A percentile compares a stretch with the other conserved stretches of the same genome.
Evolutionary conservation across 2,888 invertebrate species (phyloP).

Genomic region (Agrochola lota): DNA sequence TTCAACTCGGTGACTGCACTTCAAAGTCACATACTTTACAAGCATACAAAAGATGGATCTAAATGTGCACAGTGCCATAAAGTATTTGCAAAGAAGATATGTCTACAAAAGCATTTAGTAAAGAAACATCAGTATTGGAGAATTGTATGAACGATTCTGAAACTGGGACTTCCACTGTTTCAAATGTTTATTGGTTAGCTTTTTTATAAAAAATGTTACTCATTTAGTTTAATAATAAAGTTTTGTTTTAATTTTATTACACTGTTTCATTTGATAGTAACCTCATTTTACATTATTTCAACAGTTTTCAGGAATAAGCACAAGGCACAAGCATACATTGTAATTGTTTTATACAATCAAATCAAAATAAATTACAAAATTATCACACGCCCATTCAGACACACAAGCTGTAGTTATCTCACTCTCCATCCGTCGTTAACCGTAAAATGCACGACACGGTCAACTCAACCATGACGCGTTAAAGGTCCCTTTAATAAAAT

Average conservation of each 20-base stretch:
- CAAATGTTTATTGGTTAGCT: slow-evolving; percentile 15
- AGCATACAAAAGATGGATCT: slow-evolving; percentile 71
- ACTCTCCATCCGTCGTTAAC: slow-evolving; percentile 4
- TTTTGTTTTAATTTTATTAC: slow-evolving; percentile 2
- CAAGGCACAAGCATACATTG: not conserved
- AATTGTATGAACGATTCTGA: slow-evolving; percentile 14
- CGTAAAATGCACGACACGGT: slow-evolving; percentile 40
- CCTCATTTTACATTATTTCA: not conserved
- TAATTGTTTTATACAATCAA: not conserved
- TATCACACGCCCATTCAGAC: not conserved
- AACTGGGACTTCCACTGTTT: slow-evolving; percentile 15
- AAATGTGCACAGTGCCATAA: slow-evolving; percentile 76
- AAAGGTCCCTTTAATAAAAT: slow-evolving; percentile 57
- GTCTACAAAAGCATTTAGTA: slow-evolving; percentile 71
- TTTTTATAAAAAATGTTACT: not conserved
- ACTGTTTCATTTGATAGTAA: slow-evolving; percentile 8
- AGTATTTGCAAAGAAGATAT: slow-evolving; percentile 70
- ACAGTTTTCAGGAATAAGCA: not conserved
- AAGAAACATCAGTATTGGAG: slow-evolving; percentile 67
- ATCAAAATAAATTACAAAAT: not conserved
- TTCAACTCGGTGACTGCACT: slow-evolving; percentile 75
- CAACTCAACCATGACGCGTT: slow-evolving; percentile 38
- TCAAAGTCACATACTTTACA: slow-evolving; percentile 77
- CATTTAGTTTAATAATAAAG: slow-evolving; percentile 1
- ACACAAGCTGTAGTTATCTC: slow-evolving; percentile 1